Percentiles rank a stretch among this genome's conserved stretches.
phyloP scores from a whole-genome alignment of 2,888 invertebrate species.

The Himalopsyche tibetana region DNA sequence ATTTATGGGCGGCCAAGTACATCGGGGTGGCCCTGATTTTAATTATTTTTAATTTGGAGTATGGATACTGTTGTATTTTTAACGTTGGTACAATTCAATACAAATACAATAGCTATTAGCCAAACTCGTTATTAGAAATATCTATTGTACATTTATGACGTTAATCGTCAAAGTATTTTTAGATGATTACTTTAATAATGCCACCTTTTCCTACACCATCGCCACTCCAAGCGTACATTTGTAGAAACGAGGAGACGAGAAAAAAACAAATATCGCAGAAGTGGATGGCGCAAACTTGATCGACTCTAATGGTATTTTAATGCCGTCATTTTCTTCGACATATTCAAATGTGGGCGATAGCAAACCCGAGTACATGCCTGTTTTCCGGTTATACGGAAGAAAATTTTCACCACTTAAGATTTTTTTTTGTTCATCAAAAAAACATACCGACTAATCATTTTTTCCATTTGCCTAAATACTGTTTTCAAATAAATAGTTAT shows the following conservation, averaged over 20 bases:
- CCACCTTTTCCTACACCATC: background rate
- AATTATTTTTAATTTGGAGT: too few relatives aligned
- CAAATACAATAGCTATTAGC: background rate
- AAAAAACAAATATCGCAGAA: conserved; percentile 55
- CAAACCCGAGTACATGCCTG: conserved; percentile 39
- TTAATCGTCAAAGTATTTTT: conserved; percentile 24
- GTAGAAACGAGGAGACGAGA: background rate
- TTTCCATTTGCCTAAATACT: conserved; percentile 20
- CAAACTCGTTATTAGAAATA: background rate
- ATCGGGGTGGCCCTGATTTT: too few relatives aligned
- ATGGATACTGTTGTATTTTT: too few relatives aligned
- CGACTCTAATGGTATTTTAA: conserved; percentile 65
- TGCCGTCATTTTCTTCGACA: conserved; percentile 63
- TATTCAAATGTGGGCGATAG: conserved; percentile 62
- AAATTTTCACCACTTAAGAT: background rate
- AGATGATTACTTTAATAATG: conserved; percentile 12
- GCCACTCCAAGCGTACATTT: background rate
- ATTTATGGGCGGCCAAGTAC: too few relatives aligned
- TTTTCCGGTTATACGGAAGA: conserved; percentile 37
- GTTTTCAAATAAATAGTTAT: background rate
- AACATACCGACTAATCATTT: background rate
- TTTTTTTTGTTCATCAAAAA: conserved; percentile 11
- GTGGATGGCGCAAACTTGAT: conserved; percentile 49
- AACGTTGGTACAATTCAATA: too few relatives aligned
- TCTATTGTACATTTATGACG: background rate